Evolutionary conservation across 2,888 invertebrate species (phyloP).

Genomic region (Notocelia uddmanniana): DNA sequence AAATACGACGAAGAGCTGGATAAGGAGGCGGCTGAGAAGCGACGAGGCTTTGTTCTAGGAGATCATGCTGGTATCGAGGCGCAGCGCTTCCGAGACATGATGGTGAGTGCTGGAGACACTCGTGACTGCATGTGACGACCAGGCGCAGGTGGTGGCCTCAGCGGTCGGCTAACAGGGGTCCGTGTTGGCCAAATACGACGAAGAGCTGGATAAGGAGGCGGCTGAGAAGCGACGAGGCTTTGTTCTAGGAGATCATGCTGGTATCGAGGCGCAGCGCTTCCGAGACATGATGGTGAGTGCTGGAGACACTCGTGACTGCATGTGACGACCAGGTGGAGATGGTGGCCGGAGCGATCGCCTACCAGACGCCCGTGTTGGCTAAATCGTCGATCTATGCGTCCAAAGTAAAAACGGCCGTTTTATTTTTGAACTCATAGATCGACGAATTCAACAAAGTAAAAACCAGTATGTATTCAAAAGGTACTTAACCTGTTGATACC

Average conservation of each 20-base stretch:
- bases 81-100: constrained; percentile 77
- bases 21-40: constrained; percentile 81
- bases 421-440: too few relatives aligned
- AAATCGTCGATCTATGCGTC: too few relatives aligned
- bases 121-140: constrained; percentile 94
- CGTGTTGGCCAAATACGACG: constrained; percentile 96
- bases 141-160: constrained; percentile 89
- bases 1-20: constrained; percentile 95
- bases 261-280: constrained; percentile 83
- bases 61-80: constrained; percentile 85
- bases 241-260: constrained; percentile 89
- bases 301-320: too few relatives aligned
- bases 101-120: constrained; percentile 64
- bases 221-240: constrained; percentile 90
- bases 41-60: constrained; percentile 92
- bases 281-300: constrained; percentile 72
- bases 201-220: constrained; percentile 89
- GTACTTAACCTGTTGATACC: too few relatives aligned
- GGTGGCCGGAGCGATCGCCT: too few relatives aligned
- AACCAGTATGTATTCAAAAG: too few relatives aligned
- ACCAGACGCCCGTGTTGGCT: too few relatives aligned
- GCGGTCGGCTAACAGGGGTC: constrained; percentile 88
- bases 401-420: too few relatives aligned
- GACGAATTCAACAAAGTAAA: too few relatives aligned
- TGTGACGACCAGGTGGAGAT: too few relatives aligned